Evolutionary conservation across 1,140 invertebrate genomes (phyloP).

Genomic region (Zaprionus davidi): DNA sequence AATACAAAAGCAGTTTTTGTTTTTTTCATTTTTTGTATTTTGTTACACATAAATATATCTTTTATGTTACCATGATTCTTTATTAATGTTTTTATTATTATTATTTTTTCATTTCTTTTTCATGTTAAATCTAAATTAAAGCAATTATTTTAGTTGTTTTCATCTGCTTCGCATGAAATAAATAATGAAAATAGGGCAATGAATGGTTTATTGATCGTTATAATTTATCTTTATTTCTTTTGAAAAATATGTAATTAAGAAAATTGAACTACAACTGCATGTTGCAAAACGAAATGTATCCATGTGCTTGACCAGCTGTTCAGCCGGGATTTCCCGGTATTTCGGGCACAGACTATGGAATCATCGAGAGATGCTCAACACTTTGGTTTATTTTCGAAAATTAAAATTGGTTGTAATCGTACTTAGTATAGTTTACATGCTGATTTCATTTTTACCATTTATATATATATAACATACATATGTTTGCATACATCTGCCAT

Average conservation of each 20-base stretch:
- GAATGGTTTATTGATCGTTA: conserved; percentile 38
- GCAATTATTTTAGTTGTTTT: conserved; percentile 60
- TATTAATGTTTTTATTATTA: conserved; percentile 58
- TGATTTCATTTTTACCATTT: conserved; percentile 54
- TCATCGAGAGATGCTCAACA: background rate
- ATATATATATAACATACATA: conserved; percentile 57
- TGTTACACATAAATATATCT: conserved; percentile 67
- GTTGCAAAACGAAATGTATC: conserved; percentile 19
- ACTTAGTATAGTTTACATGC: conserved; percentile 70
- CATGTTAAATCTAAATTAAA: conserved; percentile 76
- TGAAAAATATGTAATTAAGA: conserved; percentile 16
- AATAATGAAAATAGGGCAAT: conserved; percentile 43
- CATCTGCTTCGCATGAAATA: conserved; percentile 31
- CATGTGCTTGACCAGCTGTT: background rate
- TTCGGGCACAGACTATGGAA: background rate
- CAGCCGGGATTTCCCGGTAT: background rate
- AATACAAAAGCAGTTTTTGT: conserved; percentile 82
- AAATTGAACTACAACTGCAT: conserved; percentile 28
- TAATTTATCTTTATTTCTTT: conserved; percentile 15
- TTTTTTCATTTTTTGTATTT: conserved; percentile 54
- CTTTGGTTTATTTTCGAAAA: conserved; percentile 45
- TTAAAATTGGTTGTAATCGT: conserved; percentile 51
- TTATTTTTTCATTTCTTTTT: conserved; percentile 22
- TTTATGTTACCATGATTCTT: conserved; percentile 65
- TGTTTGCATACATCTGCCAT: conserved; percentile 51